Evolutionary conservation across 2,888 invertebrate species (phyloP), one percentile per base, ranked within the genome.

Genomic region (Drosophila neotestacea): DNA sequence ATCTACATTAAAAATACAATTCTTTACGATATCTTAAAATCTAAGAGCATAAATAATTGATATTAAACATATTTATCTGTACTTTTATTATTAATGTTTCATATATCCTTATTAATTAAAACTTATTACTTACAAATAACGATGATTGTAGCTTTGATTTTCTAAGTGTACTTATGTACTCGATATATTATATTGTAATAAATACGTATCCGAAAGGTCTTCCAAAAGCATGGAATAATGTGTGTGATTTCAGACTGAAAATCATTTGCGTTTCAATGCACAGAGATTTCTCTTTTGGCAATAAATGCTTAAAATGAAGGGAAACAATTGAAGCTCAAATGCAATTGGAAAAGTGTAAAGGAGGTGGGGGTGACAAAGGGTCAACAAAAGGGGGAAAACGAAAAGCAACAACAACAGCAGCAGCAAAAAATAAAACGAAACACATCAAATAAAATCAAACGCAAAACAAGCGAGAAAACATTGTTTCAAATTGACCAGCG

Each of bases 391-490:
- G 50, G 60, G 50, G 32, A 5, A 6, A 9, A 22, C n/a, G n/a
- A n/a, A n/a, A n/a, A n/a, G n/a, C 10, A 38, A 48, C 36, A 61
- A 68, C 41, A 55, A 58, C 38, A 46, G 38, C 27, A 32, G 48
- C 30, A 66, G 68, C 34, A 54, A 47, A 16, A 50, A 50, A 79
- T 77, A 77, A 80, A 86, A 42, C 52, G 65, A 76, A 77, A 70
- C 77, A 70, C 80, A 79, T 87, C 79, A 87, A 87, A 86, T 85
- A 73, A 86, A 86, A 86, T 89, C 85, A 78, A 85, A 87, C 88
- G 83, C 85, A 84, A 88, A 86, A 89, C 80, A 84, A 81, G 79
- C 81, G 83, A 70, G 79, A 84, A 88, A 86, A 86, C 84, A 86
- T 88, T 86, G 86, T 79, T 84, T 84, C 76, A 78, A 81, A 84